Evolutionary conservation across 2,113 vertebrate genomes (phyloP).

Genomic region (Macquaria ambigua): DNA sequence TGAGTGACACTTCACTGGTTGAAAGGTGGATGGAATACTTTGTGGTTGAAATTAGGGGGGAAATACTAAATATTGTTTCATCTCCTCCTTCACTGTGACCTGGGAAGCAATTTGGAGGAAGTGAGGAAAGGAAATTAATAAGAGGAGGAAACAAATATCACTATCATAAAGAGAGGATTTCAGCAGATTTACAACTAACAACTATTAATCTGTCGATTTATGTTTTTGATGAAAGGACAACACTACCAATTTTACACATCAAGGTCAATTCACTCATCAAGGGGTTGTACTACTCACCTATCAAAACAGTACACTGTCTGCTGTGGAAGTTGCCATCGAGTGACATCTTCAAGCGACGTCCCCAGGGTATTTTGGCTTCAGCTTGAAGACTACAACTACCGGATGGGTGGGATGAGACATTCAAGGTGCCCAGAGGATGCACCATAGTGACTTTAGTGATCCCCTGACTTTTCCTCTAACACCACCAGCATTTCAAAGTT

Average conservation of each 20-base stretch:
- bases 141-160: background rate
- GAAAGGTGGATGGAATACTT: conserved; percentile 16
- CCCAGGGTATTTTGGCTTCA: too few relatives aligned
- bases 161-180: background rate
- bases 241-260: background rate
- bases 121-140: too few relatives aligned
- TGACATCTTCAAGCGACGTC: too few relatives aligned
- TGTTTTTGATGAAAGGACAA: background rate
- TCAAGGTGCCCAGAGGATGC: too few relatives aligned
- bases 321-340: too few relatives aligned
- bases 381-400: too few relatives aligned
- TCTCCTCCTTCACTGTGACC: conserved; percentile 1
- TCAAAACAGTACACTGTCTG: too few relatives aligned
- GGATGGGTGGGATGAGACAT: too few relatives aligned
- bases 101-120: background rate
- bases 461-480: too few relatives aligned
- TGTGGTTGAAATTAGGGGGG: background rate
- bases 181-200: background rate
- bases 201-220: background rate
- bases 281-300: background rate
- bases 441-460: too few relatives aligned
- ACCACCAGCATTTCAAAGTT: too few relatives aligned
- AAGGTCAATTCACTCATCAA: background rate
- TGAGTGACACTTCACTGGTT: conserved; percentile 14
- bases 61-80: background rate